Evolutionary conservation across 2,797 vertebrate genomes (phyloP), one percentile per base, ranked within the genome.

Genomic region (Crypturellus tataupa): DNA sequence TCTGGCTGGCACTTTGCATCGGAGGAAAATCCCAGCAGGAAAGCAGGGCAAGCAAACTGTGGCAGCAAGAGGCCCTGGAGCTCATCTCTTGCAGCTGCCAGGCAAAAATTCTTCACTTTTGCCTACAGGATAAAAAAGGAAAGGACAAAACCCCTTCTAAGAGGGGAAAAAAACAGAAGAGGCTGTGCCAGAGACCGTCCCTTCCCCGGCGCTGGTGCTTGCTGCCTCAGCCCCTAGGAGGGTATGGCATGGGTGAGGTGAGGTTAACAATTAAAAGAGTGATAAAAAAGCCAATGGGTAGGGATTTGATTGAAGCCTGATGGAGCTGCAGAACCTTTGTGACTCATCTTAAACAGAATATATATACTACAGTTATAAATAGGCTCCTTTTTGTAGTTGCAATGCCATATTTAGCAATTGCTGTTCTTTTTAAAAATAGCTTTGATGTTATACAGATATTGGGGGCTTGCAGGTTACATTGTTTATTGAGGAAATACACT

Each of bases 401-500:
- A 73, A 31, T 19, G 73, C 44, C 60, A 68, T 85, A 85, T 90
- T 96, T 94, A 89, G 78, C 65, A 80, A 82, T 78, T 18, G 33
- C 42, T 75, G 47, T 78, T 95, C 85, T 90, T 90, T 81, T 80
- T 27, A 77, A 91, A 85, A 95, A 80, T 89, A 90, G 56, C 58
- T 89, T 90, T n/a, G 62, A 65, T 83, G 47, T 80, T 86, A 25
- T 6, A 49, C 24, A 49, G 67, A 7, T 85, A 82, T 31, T 5
- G 53, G 55, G n/a, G 49, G 33, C 78, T 90, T 85, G 53, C 53
- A 77, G 62, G 60, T 68, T 75, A 40, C 68, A 7, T n/a, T 88
- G 39, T 80, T 90, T 90, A 17, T 85, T 89, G 60, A 80, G 60
- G 90, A 95, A 87, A 67, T 62, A 86, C 55, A 20, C 18, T 12